A percentile compares a stretch with the other conserved stretches of the same genome.
Conservation (phyloP, 37 sponge, comb jelly and placozoan genomes). For the Axinella damicornis region DNA sequence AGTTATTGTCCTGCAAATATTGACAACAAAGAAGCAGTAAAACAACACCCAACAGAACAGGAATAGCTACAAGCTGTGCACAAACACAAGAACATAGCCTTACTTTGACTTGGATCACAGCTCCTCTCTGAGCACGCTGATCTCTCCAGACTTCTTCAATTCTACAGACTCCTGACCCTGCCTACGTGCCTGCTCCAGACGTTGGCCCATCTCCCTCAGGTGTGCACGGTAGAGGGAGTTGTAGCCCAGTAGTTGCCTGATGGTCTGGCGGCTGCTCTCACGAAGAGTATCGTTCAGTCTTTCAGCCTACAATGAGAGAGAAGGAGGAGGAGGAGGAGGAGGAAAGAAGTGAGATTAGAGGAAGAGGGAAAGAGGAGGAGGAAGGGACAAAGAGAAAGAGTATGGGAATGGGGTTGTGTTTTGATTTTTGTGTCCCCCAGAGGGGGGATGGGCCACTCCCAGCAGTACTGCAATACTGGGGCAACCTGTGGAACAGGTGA, state of each 20-base stretch:
- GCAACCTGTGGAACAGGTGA: slow-evolving; percentile 24
- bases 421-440: not conserved
- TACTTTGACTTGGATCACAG: slow-evolving; percentile 49
- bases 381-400: not conserved
- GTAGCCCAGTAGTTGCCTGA: slow-evolving; percentile 27
- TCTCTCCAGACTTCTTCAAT: slow-evolving; percentile 67
- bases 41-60: too few relatives aligned
- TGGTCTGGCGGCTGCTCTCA: too few relatives aligned
- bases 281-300: too few relatives aligned
- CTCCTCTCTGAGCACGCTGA: slow-evolving; percentile 52
- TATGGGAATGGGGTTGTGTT: not conserved
- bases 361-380: not conserved
- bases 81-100: too few relatives aligned
- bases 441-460: slow-evolving; percentile 70
- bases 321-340: not conserved
- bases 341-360: too few relatives aligned
- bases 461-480: slow-evolving; percentile 60
- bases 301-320: not conserved
- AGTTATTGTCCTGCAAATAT: slow-evolving; percentile 52
- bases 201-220: slow-evolving; percentile 55
- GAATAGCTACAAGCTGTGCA: not conserved
- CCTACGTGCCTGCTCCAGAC: slow-evolving; percentile 54
- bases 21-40: not conserved
- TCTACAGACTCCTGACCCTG: slow-evolving; percentile 69
- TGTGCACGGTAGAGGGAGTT: slow-evolving; percentile 27